Evolutionary conservation across 2,888 invertebrate species (phyloP).

Genomic region (Pandemis corylana): DNA sequence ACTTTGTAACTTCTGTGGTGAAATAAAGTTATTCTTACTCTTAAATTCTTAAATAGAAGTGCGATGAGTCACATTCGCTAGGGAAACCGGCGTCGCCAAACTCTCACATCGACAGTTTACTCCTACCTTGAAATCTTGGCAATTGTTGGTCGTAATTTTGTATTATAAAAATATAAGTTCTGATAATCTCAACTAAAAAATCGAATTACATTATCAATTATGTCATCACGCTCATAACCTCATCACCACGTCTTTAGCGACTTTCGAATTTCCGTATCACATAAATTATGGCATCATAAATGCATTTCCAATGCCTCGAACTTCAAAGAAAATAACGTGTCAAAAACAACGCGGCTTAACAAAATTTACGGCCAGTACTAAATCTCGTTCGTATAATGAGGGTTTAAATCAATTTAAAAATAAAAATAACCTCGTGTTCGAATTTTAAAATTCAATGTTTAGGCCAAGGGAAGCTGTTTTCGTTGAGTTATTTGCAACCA

Average conservation of each 20-base stretch:
- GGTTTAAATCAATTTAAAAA: slow-evolving; percentile 46
- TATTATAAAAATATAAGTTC: no score
- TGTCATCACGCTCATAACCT: not conserved
- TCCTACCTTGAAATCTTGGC: no score
- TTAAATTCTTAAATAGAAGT: no score
- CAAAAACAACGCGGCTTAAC: slow-evolving; percentile 17
- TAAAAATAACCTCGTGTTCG: slow-evolving; percentile 41
- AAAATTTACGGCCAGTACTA: slow-evolving; percentile 35
- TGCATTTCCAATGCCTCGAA: slow-evolving; percentile 15
- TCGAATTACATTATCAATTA: not conserved
- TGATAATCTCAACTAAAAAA: not conserved
- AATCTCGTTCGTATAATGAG: slow-evolving; percentile 44
- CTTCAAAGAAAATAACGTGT: slow-evolving; percentile 32
- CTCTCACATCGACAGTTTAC: no score
- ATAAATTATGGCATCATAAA: slow-evolving; percentile 15
- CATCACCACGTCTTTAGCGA: slow-evolving; percentile 6
- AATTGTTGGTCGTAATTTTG: no score
- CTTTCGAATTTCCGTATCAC: slow-evolving; percentile 1
- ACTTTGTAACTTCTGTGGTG: no score
- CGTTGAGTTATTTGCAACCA: slow-evolving; percentile 14
- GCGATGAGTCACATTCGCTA: no score
- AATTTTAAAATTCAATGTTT: slow-evolving; percentile 41
- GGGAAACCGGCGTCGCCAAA: no score
- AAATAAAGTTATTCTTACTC: no score
- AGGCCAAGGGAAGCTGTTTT: slow-evolving; percentile 39